phyloP scores from a whole-genome alignment of 2,113 vertebrate genomes.

The Albula glossodonta region DNA sequence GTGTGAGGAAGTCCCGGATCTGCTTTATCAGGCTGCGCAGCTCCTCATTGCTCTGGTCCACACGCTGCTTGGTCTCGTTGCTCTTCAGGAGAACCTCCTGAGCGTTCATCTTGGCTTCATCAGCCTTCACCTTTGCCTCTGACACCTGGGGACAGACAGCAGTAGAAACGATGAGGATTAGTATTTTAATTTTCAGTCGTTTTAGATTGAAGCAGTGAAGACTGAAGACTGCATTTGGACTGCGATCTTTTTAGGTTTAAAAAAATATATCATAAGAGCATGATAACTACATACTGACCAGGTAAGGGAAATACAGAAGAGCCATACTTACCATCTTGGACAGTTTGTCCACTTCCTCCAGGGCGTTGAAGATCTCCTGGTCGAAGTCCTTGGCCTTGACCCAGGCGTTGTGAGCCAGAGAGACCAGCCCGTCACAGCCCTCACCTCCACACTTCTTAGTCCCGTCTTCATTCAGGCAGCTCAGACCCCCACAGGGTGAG shows the following conservation, averaged over 20 bases:
- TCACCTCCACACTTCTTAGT: constrained; percentile 80
- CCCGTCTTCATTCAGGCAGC: constrained; percentile 76
- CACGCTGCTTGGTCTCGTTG: constrained; percentile 84
- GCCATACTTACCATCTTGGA: constrained; percentile 84
- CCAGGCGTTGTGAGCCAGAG: constrained; percentile 73
- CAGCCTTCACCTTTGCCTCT: constrained; percentile 87
- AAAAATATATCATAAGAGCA: background rate
- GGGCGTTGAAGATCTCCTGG: constrained; percentile 79
- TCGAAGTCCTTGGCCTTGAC: constrained; percentile 84
- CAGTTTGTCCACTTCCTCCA: constrained; percentile 91
- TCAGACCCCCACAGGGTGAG: constrained; percentile 81
- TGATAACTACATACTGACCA: background rate
- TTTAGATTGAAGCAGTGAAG: too few relatives aligned
- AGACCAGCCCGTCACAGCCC: constrained; percentile 79
- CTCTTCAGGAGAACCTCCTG: constrained; percentile 85
- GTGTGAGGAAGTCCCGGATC: constrained; percentile 90
- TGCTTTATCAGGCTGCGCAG: constrained; percentile 88
- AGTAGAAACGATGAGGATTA: background rate
- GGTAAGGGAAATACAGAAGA: background rate
- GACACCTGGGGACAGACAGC: constrained; percentile 73
- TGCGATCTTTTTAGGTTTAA: too few relatives aligned
- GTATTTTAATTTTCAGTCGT: background rate
- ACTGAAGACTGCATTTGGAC: too few relatives aligned
- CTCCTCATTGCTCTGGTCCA: constrained; percentile 88
- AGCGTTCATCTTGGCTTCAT: constrained; percentile 86